Base-by-base conservation (phyloP, 1,140 invertebrate genomes). In the Adelges cooleyi region DNA sequence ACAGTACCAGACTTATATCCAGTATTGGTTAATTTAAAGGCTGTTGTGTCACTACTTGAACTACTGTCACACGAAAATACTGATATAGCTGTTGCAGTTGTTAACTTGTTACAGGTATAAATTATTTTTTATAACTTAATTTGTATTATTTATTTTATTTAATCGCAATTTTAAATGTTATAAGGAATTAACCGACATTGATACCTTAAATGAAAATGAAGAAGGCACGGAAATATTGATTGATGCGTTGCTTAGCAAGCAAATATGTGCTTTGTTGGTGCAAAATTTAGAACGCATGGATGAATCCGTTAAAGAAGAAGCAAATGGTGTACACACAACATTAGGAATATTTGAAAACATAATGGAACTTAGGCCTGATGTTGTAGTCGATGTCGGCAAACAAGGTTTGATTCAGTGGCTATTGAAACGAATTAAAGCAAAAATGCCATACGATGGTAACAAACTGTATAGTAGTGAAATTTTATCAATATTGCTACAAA, bases 391-490 rank as follows among this genome's bases (percentile, higher is more conserved):
- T 72, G 86, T 91, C 50, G 87, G 84, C 13, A 87, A 86, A 74
- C 90, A 95, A 77, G 95, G 93, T 23, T 79, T 99, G 15, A 75
- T 99, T 69, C 82, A 85, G 67, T 99, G 95, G 94, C 76, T 99
- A 22, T 75, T 99, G 1, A 92, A 93, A 76, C 81, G 95, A 72
- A 79, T 95, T 36, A 87, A 90, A 79, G 81, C 83, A 11, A 88
- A 87, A 79, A 79, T 88, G 33, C 88, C 90, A 46, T 98, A 98
- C 79, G 92, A 98, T 80, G 84, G 81, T 0, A 99, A 98, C 73
- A 98, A 98, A 78, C 77, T 98, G 25, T 99, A 98, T 77, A 85
- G 86, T 13, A 95, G 89, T 76, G 96, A 99, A 82, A 88, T 99
- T 52, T 76, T 99, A 15, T 93, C 95, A 23, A 98, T 98, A 75